Base-by-base conservation (phyloP, 2,113 vertebrate genomes). In the Macrotis lagotis region DNA sequence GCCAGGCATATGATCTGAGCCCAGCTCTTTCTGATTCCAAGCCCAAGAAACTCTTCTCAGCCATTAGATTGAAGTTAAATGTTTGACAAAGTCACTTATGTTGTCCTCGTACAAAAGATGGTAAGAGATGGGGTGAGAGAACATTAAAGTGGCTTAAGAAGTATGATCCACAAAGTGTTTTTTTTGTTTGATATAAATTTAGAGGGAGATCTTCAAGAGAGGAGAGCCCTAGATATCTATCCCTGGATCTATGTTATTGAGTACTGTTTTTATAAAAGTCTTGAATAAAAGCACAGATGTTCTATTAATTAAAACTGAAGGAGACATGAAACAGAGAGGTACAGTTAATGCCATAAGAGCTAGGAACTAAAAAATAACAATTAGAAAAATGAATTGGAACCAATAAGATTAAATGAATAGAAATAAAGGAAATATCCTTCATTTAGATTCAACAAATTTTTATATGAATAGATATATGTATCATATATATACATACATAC, bases 11-110 rank as follows among this genome's bases (percentile, higher is more conserved):
- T 28, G 66, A 44, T 44, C 19, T 44, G 93, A 91, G 37, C 44
- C n/a, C 55, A 93, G 52, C 93, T 51, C 92, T 96, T 94, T 51
- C 1, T 91, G n/a, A 83, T 83, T 24, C 37, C 16, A 83, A 22
- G 66, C 5, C 66, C 37, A n/a, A 22, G 59, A 83, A 44, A 44
- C 37, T 44, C n/a, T 74, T 8, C 6, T 83, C 12, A 83, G 14
- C 10, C 37, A 44, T 22, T 44, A 83, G 37, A 22, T n/a, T 44
- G 19, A 44, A 28, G 16, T 0, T 22, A 83, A 83, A 83, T 44
- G 5, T 19, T 44, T 3, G 28, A 44, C 16, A 44, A 83, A 83
- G 37, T 83, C 28, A 7, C 6, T 74, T 19, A 3, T 55, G 28
- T 8, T 83, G n/a, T 83, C 1, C 16, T 83, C 8, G 1, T 44